phyloP scores from a whole-genome alignment of 2,797 vertebrate genomes.

The Poeciliopsis infans region DNA sequence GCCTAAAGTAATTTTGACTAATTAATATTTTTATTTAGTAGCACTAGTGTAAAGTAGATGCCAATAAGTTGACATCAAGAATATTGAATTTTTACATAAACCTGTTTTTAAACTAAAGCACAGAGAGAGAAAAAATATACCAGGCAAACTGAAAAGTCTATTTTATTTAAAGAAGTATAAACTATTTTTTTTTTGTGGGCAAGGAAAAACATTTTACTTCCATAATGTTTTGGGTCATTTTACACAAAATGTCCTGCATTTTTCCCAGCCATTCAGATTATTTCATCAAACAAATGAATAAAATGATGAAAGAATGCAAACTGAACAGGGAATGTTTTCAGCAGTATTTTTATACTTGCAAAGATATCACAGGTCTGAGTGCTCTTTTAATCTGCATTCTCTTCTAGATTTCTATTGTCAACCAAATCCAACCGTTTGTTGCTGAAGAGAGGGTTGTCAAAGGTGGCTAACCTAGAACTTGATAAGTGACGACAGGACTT shows the following conservation, averaged over 20 bases:
- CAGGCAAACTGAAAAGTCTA: background rate
- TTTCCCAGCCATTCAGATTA: background rate
- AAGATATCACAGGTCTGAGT: background rate
- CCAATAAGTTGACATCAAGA: background rate
- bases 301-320: background rate
- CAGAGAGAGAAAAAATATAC: background rate
- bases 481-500: constrained; percentile 30
- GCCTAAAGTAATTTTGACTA: no score
- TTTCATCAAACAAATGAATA: background rate
- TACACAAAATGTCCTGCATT: background rate
- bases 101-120: background rate
- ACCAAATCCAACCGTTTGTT: constrained; percentile 5
- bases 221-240: background rate
- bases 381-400: constrained; percentile 33
- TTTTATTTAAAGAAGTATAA: background rate
- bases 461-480: background rate
- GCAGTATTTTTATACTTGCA: background rate
- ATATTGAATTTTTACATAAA: background rate
- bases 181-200: background rate
- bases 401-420: constrained; percentile 21
- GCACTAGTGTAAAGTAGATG: background rate
- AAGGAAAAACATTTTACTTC: background rate
- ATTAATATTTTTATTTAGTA: no score
- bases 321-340: background rate
- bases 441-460: constrained; percentile 56